These are phyloP conservation scores for Nymphalis urticae DNA, from an alignment of 2,888 invertebrate genomes.

Conservation along the genomic window DNA sequence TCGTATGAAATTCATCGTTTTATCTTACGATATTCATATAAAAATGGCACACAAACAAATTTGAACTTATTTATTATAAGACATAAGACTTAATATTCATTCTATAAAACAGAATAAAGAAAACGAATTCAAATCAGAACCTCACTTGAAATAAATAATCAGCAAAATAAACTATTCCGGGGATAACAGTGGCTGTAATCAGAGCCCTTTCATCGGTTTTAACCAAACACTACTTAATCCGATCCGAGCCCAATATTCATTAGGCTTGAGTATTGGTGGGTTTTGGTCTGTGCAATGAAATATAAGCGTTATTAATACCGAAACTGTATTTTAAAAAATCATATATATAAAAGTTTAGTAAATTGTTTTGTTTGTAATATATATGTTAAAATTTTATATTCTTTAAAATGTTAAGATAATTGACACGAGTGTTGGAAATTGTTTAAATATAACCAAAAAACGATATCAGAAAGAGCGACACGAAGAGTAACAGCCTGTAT, in stretches of 20 bases:
- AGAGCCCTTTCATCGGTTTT: slow-evolving; percentile 51
- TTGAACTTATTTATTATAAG: not conserved
- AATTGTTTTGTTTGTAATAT: no score
- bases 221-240: slow-evolving; percentile 55
- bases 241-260: slow-evolving; percentile 49
- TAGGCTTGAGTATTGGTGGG: slow-evolving; percentile 30
- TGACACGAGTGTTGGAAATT: no score
- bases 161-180: slow-evolving; percentile 16
- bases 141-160: slow-evolving; percentile 20
- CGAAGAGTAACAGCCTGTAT: no score
- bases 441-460: no score
- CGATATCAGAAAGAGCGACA: no score
- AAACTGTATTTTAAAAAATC: no score
- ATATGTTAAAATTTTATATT: no score
- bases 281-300: slow-evolving; percentile 33
- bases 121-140: slow-evolving; percentile 13
- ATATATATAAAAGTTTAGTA: no score
- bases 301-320: not conserved
- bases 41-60: not conserved
- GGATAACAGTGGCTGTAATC: slow-evolving; percentile 34
- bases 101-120: not conserved
- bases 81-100: not conserved
- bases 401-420: no score
- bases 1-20: slow-evolving; percentile 1
- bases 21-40: not conserved